phyloP scores from a whole-genome alignment of 2,888 invertebrate genomes.

The Terebella lapidaria region DNA sequence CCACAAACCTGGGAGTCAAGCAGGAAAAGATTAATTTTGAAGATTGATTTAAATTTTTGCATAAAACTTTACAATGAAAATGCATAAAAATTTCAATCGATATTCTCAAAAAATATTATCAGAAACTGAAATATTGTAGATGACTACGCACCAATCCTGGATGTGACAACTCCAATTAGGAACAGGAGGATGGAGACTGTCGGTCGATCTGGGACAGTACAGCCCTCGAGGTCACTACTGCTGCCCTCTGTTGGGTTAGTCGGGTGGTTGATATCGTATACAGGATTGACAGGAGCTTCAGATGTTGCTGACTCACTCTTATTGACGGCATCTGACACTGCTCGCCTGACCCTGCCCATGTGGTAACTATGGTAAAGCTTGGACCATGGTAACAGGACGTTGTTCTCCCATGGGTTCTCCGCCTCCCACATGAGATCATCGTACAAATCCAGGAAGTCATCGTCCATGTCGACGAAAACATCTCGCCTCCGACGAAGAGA shows the following conservation, averaged over 20 bases:
- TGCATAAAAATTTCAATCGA: too few species aligned
- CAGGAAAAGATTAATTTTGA: neutral
- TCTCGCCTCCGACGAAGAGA: neutral
- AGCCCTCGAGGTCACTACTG: neutral
- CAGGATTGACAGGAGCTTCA: neutral
- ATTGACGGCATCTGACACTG: neutral
- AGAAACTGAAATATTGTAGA: too few species aligned
- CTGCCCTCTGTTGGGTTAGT: neutral
- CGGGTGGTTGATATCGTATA: neutral
- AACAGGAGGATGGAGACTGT: conserved; percentile 37
- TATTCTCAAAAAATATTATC: too few species aligned
- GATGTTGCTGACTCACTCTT: neutral
- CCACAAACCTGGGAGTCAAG: conserved; percentile 56
- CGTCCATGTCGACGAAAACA: neutral
- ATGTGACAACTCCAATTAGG: conserved; percentile 43
- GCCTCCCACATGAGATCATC: neutral
- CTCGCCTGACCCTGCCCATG: neutral
- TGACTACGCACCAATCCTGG: conserved; percentile 44
- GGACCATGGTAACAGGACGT: neutral
- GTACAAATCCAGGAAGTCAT: neutral
- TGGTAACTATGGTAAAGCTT: neutral
- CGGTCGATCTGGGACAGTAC: neutral
- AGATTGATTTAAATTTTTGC: neutral
- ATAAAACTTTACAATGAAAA: too few species aligned
- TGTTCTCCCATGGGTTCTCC: neutral